These are phyloP conservation scores for Bubalus kerabau DNA, from an alignment of 2,113 vertebrate genomes.

Conservation along the genomic window DNA sequence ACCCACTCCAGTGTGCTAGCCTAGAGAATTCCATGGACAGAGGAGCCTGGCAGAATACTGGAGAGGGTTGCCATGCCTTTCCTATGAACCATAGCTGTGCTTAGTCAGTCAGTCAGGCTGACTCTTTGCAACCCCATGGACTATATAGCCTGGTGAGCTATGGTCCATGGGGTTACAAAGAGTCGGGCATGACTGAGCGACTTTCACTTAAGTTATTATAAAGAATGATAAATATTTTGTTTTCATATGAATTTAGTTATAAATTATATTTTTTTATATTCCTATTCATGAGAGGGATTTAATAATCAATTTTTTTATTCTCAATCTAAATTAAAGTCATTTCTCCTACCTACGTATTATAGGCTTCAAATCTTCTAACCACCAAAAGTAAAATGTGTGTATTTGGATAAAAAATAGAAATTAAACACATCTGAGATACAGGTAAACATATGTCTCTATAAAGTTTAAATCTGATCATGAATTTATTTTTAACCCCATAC, in stretches of 20 bases:
- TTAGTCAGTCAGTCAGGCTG: no score
- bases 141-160: background rate
- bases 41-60: background rate
- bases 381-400: background rate
- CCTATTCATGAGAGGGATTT: background rate
- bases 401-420: background rate
- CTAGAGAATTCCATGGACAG: background rate
- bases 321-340: background rate
- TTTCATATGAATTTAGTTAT: background rate
- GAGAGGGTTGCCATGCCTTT: no score
- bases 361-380: background rate
- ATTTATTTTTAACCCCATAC: constrained; percentile 19
- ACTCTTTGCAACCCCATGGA: no score
- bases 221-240: background rate
- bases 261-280: background rate
- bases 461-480: constrained; percentile 26
- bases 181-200: rapidly evolving
- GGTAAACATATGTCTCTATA: background rate
- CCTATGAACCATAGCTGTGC: no score
- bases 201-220: background rate
- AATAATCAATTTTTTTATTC: background rate
- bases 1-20: background rate
- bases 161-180: background rate
- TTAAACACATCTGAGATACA: background rate
- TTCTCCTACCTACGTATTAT: background rate